These are phyloP conservation scores for Caenorhabditis angaria DNA, from an alignment of 2,888 invertebrate species.

Conservation along the genomic window DNA sequence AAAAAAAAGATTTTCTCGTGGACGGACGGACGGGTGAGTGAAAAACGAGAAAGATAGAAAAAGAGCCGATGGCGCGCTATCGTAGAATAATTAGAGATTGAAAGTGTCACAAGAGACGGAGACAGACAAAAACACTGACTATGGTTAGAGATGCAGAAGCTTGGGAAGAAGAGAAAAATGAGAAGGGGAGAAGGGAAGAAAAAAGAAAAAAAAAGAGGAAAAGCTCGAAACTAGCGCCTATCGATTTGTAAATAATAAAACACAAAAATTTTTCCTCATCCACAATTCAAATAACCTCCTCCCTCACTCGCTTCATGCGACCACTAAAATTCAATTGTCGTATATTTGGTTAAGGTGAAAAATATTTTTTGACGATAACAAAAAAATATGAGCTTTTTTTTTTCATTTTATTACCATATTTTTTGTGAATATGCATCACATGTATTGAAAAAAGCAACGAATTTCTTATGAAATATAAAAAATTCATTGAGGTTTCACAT, in stretches of 20 bases:
- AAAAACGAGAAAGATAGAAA: background rate
- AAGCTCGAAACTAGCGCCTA: conserved; percentile 1
- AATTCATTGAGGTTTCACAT: too few relatives aligned
- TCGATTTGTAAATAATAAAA: conserved; percentile 1
- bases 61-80: background rate
- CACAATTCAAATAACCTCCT: background rate
- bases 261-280: background rate
- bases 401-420: too few relatives aligned
- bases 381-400: too few relatives aligned
- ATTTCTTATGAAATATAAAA: too few relatives aligned
- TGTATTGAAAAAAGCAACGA: too few relatives aligned
- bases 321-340: background rate
- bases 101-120: background rate
- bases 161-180: background rate
- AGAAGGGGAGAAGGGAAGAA: background rate
- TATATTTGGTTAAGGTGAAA: background rate
- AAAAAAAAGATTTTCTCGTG: conserved; percentile 1
- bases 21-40: too few relatives aligned
- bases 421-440: too few relatives aligned
- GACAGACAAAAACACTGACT: background rate
- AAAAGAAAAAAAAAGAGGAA: background rate
- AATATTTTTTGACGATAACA: background rate
- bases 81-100: conserved; percentile 4
- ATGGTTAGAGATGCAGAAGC: conserved; percentile 1
- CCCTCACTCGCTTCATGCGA: too few relatives aligned